These are phyloP conservation scores for Harlomillsia oculata DNA, from an alignment of 1,140 invertebrate genomes.

Conservation along the genomic window DNA sequence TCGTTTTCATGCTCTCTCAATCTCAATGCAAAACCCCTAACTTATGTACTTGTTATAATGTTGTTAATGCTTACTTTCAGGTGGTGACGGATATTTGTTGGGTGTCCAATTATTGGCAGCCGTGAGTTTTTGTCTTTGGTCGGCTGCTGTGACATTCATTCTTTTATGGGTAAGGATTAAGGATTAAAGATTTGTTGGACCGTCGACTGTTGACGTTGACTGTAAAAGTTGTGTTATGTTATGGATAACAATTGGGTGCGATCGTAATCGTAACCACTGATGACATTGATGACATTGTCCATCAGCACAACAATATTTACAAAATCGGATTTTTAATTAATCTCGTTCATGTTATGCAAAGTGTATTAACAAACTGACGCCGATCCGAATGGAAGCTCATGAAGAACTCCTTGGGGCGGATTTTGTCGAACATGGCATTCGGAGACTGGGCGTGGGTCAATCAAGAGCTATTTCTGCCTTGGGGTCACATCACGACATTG, in stretches of 20 bases:
- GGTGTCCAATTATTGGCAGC: constrained; percentile 65
- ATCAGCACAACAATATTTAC: too few species aligned
- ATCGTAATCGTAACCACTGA: too few species aligned
- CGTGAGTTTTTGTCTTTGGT: constrained; percentile 62
- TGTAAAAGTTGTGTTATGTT: too few species aligned
- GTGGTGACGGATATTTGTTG: constrained; percentile 75
- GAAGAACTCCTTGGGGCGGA: constrained; percentile 80
- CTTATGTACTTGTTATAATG: background rate
- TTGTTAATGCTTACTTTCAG: constrained; percentile 42
- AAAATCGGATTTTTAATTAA: too few species aligned
- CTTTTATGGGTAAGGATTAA: constrained; percentile 52
- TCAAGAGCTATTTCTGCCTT: constrained; percentile 52
- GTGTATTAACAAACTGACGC: constrained; percentile 64
- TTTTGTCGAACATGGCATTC: constrained; percentile 71
- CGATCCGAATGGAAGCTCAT: constrained; percentile 69
- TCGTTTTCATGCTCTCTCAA: too few species aligned
- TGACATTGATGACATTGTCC: too few species aligned
- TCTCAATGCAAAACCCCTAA: too few species aligned
- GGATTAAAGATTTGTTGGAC: background rate
- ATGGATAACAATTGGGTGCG: too few species aligned
- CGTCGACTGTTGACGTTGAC: background rate
- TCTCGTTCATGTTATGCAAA: too few species aligned
- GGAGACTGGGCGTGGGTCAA: constrained; percentile 51
- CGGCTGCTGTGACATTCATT: constrained; percentile 54
- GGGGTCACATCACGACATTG: constrained; percentile 42